Evolutionary conservation across 2,797 vertebrate species (phyloP), one percentile per base, ranked within the genome.

Genomic region (Melanogrammus aeglefinus): DNA sequence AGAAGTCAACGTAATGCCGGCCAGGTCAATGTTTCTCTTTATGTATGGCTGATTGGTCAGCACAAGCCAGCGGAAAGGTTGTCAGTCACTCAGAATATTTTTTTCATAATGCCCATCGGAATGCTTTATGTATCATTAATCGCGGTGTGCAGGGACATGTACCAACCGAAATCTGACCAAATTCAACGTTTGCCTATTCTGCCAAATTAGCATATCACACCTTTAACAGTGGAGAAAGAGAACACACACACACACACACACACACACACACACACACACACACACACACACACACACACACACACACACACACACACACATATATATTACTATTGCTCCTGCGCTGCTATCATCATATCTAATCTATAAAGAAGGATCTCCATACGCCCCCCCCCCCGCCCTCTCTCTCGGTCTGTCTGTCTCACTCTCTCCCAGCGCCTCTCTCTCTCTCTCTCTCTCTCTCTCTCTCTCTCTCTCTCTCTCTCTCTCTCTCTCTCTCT

Each of bases 261-360:
- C 44, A 51, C 44, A 51, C 44, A 57, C 51, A 57, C 18, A n/a
- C 51, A 57, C 51, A 57, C 51, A 27, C 57, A 66, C 57, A 66
- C n/a, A 66, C n/a, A n/a, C n/a, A n/a, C 14, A 41, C 27, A 24
- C 21, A 80, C 29, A 76, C n/a, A 72, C 75, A 38, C n/a, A 78
- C 41, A 38, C 24, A 63, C 44, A 51, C 44, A 51, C 44, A 57
- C 51, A 57, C 18, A n/a, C 51, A 57, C 51, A 57, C 51, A 27
- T n/a, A 66, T n/a, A 66, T 8, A 66, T 69, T 8, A 27, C n/a
- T 33, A 2, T 18, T 1, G 86, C 79, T 85, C 87, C 85, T 79
- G 77, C 63, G 12, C 63, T 69, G 63, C 57, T 63, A 63, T 63
- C 47, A 2, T 51, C 21, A 63, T 63, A 63, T 24, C 57, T 63